These are phyloP conservation scores for Clarias platycephalus DNA, from an alignment of 2,797 vertebrate species.

Conservation along the genomic window DNA sequence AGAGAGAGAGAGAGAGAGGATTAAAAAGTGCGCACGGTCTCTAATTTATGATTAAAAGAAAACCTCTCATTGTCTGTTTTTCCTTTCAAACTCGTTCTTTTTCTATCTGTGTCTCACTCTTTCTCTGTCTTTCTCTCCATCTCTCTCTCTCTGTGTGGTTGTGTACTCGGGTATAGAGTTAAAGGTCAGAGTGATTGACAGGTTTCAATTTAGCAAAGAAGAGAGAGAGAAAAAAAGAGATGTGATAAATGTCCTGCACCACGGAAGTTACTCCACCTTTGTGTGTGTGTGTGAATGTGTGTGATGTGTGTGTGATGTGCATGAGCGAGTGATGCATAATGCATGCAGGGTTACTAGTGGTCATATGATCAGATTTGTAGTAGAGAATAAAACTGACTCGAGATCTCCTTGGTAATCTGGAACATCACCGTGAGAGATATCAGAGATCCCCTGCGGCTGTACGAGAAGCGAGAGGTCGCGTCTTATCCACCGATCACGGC, in stretches of 20 bases:
- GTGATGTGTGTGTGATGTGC: background rate
- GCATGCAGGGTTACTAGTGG: background rate
- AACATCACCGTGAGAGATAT: background rate
- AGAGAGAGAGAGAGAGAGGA: background rate
- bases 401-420: background rate
- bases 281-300: background rate
- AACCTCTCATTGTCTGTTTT: background rate
- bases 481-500: too few species aligned
- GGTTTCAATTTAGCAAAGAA: conserved; percentile 39
- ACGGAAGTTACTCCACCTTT: background rate
- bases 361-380: background rate
- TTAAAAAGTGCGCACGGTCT: background rate
- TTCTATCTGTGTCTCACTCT: conserved; percentile 24
- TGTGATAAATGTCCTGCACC: conserved; percentile 6
- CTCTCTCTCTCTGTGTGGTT: conserved; percentile 37
- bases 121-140: background rate
- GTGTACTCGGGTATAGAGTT: conserved; percentile 34
- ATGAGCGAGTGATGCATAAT: background rate
- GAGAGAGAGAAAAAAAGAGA: conserved; percentile 11
- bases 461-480: too few species aligned
- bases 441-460: too few species aligned
- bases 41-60: background rate
- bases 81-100: background rate
- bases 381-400: background rate
- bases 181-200: conserved; percentile 54